A percentile compares a stretch with the other conserved stretches of the same genome.
These are phyloP conservation scores for Marmota monax DNA, from an alignment of 2,113 vertebrate species.

Conservation along the genomic window DNA sequence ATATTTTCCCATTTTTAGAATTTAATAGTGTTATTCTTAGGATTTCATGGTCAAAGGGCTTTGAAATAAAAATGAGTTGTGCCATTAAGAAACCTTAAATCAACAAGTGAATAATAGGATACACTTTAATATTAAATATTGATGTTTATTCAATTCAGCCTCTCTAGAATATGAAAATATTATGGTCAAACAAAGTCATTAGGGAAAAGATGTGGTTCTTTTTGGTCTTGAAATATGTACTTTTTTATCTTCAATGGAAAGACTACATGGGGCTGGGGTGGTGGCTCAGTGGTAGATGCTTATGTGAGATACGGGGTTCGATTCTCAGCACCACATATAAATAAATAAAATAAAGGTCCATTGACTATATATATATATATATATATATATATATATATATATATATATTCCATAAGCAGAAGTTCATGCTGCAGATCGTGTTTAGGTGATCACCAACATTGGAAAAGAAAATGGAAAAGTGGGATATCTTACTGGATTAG, in stretches of 20 bases:
- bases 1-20: constrained; percentile 29
- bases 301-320: too few relatives aligned
- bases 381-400: too few relatives aligned
- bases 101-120: constrained; percentile 51
- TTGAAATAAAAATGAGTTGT: constrained; percentile 50
- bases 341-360: too few relatives aligned
- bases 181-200: neutral
- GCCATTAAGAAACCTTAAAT: constrained; percentile 50
- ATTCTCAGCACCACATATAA: too few relatives aligned
- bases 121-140: constrained; percentile 50
- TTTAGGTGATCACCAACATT: neutral
- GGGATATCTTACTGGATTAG: neutral
- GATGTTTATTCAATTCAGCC: neutral
- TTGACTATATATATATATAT: too few relatives aligned
- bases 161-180: constrained; percentile 35
- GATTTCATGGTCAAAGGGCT: neutral
- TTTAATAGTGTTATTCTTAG: constrained; percentile 30
- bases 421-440: neutral
- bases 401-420: neutral
- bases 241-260: constrained; percentile 41
- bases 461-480: neutral
- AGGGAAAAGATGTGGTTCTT: neutral
- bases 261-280: neutral
- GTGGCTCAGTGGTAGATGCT: too few relatives aligned
- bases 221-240: neutral